Evolutionary conservation across 2,797 vertebrate genomes (phyloP).

Genomic region (Myotis daubentonii): DNA sequence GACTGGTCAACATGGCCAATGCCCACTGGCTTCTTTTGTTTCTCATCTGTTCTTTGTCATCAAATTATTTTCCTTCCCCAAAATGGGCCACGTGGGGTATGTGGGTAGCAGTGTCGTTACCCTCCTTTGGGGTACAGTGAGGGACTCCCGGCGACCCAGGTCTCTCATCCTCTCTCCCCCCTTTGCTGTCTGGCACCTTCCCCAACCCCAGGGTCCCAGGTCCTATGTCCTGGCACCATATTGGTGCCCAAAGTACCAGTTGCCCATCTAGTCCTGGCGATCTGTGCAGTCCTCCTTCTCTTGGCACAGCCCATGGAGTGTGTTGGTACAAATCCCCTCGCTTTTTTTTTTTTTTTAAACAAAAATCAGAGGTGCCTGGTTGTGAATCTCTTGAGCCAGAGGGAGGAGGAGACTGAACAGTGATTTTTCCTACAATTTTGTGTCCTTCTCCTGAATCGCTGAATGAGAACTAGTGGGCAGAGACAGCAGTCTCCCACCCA

Average conservation of each 20-base stretch:
- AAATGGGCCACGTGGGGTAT: background rate
- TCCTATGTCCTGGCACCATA: background rate
- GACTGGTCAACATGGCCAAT: fast-evolving
- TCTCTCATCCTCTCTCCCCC: background rate
- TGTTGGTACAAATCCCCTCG: background rate
- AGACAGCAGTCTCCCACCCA: background rate
- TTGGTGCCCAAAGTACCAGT: fast-evolving
- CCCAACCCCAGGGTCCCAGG: background rate
- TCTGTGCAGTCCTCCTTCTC: fast-evolving
- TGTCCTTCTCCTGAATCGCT: fast-evolving
- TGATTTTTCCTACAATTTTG: background rate
- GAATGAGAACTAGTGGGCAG: too few species aligned
- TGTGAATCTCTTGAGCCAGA: background rate
- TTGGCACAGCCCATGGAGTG: fast-evolving
- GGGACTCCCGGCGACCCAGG: fast-evolving
- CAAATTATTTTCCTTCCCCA: background rate
- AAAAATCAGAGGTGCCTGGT: background rate
- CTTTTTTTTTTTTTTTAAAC: background rate
- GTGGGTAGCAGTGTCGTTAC: fast-evolving
- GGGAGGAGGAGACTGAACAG: background rate
- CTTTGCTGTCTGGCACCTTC: background rate
- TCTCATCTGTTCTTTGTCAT: background rate
- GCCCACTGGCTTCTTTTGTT: background rate
- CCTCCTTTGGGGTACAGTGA: background rate
- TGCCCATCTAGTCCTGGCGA: fast-evolving